Conservation (phyloP, 1,140 invertebrate species). For the Calephelis virginiensis region DNA sequence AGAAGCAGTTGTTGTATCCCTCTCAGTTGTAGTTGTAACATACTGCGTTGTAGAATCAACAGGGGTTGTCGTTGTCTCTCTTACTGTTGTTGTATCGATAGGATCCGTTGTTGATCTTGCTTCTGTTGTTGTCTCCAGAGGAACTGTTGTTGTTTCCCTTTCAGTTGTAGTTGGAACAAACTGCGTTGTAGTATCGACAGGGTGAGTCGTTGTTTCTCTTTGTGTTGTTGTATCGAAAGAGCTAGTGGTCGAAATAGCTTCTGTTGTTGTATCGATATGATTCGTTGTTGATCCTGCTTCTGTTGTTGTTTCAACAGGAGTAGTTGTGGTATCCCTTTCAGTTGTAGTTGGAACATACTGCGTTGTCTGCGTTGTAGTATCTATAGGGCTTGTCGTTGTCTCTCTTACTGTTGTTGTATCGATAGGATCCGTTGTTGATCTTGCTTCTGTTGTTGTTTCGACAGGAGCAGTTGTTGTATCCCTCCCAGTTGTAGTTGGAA, state of each 20-base stretch:
- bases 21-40: too few relatives aligned
- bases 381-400: too few relatives aligned
- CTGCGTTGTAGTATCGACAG: background rate
- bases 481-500: too few relatives aligned
- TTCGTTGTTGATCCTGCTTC: background rate
- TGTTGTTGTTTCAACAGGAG: background rate
- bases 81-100: conserved; percentile 13
- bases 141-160: background rate
- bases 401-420: conserved; percentile 14
- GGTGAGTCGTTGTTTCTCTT: background rate
- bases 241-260: conserved; percentile 10
- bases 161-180: background rate
- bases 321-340: background rate
- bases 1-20: too few relatives aligned
- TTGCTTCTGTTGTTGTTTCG: conserved; percentile 17
- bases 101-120: background rate
- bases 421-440: background rate
- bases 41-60: background rate
- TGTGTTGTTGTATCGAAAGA: background rate
- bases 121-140: background rate
- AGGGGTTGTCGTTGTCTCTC: conserved; percentile 6
- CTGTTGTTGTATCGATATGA: conserved; percentile 13
- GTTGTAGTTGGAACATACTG: background rate
- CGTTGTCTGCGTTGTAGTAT: background rate
- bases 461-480: background rate